Evolutionary conservation across 2,113 vertebrate genomes (phyloP), one percentile per base, ranked within the genome.

Genomic region (Megaptera novaeangliae): DNA sequence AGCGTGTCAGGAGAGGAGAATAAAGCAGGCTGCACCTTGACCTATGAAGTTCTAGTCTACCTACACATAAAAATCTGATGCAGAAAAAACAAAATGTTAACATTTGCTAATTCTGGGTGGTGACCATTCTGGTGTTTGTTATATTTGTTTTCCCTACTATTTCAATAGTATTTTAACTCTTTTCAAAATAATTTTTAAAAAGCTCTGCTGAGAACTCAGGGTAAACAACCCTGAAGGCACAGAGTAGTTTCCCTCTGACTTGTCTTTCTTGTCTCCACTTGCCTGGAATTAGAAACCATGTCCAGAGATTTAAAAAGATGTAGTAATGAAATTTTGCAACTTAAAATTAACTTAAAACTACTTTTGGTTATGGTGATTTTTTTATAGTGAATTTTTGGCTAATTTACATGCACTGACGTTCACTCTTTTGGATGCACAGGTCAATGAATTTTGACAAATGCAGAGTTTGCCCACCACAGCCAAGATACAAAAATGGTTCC

Each of bases 341-440:
- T 93, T 64, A 78, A 91, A 49, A 31, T 59, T 52, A 94, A 95
- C 27, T 64, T 84, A 88, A 80, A 96, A 85, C 23, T 92, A n/a
- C 15, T 89, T 85, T 78, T 71, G 41, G 57, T 85, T 85, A 78
- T 34, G 21, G 29, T 71, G 36, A 63, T 25, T 77, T 52, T 87
- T 59, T 20, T 20, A 93, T 11, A 63, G 18, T 55, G 49, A 57
- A 52, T 27, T 52, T 66, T 78, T 90, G 52, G 55, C 75, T 81
- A 49, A 64, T 15, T 85, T n/a, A 29, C 39, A 66, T 13, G 2
- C 7, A 85, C 27, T 59, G 78, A 95, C 61, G 75, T 29, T 41
- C 11, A 88, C 52, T 57, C 13, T 44, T 66, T 63, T 23, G 59
- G 36, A 41, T n/a, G 2, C 49, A 13, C 7, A n/a, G n/a, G 39